Base-by-base conservation (phyloP, 2,888 invertebrate species). In the Tenthredo amoena region DNA sequence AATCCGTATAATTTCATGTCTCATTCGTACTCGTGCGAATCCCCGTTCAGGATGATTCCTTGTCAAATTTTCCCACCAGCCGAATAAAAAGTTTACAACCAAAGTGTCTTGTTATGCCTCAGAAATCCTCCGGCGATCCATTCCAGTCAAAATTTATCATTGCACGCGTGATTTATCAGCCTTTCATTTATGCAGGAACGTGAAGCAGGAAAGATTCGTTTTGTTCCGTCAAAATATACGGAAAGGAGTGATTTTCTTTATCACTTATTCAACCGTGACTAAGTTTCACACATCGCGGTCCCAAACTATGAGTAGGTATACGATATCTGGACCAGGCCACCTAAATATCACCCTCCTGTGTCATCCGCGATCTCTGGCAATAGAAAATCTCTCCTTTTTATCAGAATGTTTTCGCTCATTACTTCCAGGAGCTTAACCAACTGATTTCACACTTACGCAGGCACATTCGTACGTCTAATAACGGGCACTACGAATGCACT, bases 231-330 rank as follows among this genome's bases (percentile, higher is more conserved):
- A 40, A 77, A 50, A 50, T 50, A 34, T 18, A 18, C 55, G 26
- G 5, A 34, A 18, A 77, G 31, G 7, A 77, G 55, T 50, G 55
- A 77, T 77, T 77, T 77, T 55, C 34, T 77, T 77, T n/a, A 77
- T 77, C 34, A 55, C 6, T 50, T 77, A 77, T 77, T 50, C 77
- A 77, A 55, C 77, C 55, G 55, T 43, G 74, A 6, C 4, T 43
- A 26, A 74, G 26, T 4, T 40, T 74, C 74, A 74, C 74, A 40
- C 21, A 0, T 74, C 43, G 1, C 26, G 1, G 12, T 74, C 21
- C 12, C 74, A 74, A 47, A 43, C 43, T 40, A 40, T 74, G 26
- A n/a, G 74, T 7, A 9, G 21, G 15, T 74, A 26, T 26, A 26
- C 26, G 9, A 47, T 34, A 68, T 68, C 34, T 68, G 34, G 4